Base-by-base conservation (phyloP, 2,888 invertebrate genomes). In the Mesoligia furuncula region DNA sequence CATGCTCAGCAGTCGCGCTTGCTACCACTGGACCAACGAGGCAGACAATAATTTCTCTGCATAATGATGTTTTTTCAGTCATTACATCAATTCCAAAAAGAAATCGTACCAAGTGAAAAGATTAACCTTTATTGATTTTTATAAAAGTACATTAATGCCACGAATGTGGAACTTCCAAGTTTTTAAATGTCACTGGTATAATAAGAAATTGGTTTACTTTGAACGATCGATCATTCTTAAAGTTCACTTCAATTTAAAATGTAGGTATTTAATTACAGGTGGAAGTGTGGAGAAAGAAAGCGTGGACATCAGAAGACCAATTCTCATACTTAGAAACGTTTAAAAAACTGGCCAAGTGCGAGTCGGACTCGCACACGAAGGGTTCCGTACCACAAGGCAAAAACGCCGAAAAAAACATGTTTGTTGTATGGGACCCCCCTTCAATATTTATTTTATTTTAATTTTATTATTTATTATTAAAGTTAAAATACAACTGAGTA, bases 91-190 rank as follows among this genome's bases (percentile, higher is more conserved):
- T 54, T 31, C 15, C 0, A 73, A 62, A 71, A 62, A 17, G 71
- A 68, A 78, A 70, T 61, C 69, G 48, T 45, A 45, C 24, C 54
- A 73, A 31, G 67, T 67, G 59, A 73, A 73, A 73, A 64, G 54
- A 75, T 86, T 76, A 77, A 84, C 81, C 84, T 86, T 88, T 84
- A 86, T 80, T 76, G 69, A 79, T 71, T 84, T 81, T 79, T 78
- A 27, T 65, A 68, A 79, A 74, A 77, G 65, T n/a, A 62, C 72
- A 39, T 51, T 75, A 77, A 81, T 70, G 68, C 31, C 57, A 57
- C 6, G 57, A 59, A 87, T 73, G 85, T 75, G 64, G 48, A 76
- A 87, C 81, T 79, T 83, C 73, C 66, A 42, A 54, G 57, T 74
- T 77, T 74, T 77, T 72, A 83, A 86, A 87, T 85, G 88, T 73